phyloP scores from a whole-genome alignment of 2,113 vertebrate species.

The Ciconia boyciana region DNA sequence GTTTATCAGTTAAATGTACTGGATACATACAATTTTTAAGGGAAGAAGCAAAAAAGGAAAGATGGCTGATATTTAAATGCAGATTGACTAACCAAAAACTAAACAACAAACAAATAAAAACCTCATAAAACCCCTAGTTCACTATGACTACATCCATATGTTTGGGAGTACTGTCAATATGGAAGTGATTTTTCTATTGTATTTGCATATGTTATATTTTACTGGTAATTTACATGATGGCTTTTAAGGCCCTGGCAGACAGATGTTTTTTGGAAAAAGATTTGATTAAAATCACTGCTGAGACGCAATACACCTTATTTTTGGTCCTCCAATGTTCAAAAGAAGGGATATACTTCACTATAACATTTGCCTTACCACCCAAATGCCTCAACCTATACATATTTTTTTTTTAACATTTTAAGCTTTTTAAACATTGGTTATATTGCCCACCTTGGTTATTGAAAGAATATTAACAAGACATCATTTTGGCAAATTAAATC shows the following conservation, averaged over 20 bases:
- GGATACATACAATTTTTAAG: constrained; percentile 87
- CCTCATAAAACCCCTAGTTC: constrained; percentile 77
- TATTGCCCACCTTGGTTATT: constrained; percentile 81
- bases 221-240: constrained; percentile 83
- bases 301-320: constrained; percentile 81
- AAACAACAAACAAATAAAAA: constrained; percentile 77
- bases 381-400: constrained; percentile 82
- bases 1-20: constrained; percentile 86
- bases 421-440: constrained; percentile 81
- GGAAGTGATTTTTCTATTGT: constrained; percentile 76
- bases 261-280: constrained; percentile 76
- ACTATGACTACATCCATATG: constrained; percentile 82
- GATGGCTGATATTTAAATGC: constrained; percentile 84
- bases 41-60: constrained; percentile 82
- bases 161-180: constrained; percentile 74
- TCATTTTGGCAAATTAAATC: constrained; percentile 94
- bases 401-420: constrained; percentile 62
- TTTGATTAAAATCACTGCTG: constrained; percentile 77
- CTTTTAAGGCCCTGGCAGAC: constrained; percentile 83
- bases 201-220: constrained; percentile 80
- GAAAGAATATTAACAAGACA: constrained; percentile 86
- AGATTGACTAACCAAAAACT: constrained; percentile 80
- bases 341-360: constrained; percentile 76
- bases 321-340: constrained; percentile 84
- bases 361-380: constrained; percentile 77